phyloP scores from a whole-genome alignment of 2,888 invertebrate genomes.

The Megamerina dolium region DNA sequence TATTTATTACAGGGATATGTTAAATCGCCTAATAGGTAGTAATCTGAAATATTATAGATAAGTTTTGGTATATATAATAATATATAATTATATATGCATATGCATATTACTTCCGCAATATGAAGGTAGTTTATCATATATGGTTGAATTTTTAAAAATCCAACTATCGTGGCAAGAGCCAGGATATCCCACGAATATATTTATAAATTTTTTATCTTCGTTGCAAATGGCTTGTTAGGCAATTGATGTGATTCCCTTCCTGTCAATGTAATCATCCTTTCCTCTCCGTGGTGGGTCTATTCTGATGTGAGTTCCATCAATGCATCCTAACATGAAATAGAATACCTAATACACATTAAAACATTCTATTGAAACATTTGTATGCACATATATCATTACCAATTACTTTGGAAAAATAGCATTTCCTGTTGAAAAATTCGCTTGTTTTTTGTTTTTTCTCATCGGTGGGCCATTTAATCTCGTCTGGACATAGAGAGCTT shows the following conservation, averaged over 20 bases:
- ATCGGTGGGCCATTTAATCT: slow-evolving; percentile 6
- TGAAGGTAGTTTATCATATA: neutral
- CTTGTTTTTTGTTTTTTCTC: slow-evolving; percentile 2
- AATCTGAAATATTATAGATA: too few species aligned
- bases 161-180: neutral
- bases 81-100: neutral
- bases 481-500: slow-evolving; percentile 4
- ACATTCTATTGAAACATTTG: too few species aligned
- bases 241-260: neutral
- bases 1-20: too few species aligned
- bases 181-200: slow-evolving; percentile 1
- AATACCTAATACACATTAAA: too few species aligned
- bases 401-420: slow-evolving; percentile 10
- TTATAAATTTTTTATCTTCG: slow-evolving; percentile 3
- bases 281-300: neutral
- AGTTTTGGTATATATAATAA: neutral
- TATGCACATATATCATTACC: slow-evolving; percentile 5
- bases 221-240: slow-evolving; percentile 1
- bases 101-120: neutral
- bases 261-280: neutral
- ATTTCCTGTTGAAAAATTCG: slow-evolving; percentile 1
- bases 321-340: too few species aligned
- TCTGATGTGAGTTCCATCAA: neutral
- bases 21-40: too few species aligned
- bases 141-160: slow-evolving; percentile 1